Conservation (phyloP, 1,140 invertebrate genomes). For the Caenorhabditis inopinata region DNA sequence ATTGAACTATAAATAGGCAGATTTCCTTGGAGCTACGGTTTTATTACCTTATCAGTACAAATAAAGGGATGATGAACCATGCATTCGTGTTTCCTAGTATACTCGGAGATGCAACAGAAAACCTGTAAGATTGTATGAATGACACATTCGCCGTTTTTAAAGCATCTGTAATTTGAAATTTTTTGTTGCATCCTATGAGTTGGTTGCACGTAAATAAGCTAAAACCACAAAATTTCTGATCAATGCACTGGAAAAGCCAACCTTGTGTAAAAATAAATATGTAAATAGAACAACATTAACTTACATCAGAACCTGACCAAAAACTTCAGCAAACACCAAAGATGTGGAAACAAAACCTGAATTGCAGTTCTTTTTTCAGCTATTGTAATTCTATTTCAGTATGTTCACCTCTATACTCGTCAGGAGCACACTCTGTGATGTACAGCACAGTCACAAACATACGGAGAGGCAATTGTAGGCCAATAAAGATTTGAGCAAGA, state of each 20-base stretch:
- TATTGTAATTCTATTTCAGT: not conserved
- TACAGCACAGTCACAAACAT: not conserved
- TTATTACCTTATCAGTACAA: not conserved
- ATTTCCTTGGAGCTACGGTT: not conserved
- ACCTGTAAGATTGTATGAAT: not conserved
- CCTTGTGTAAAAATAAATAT: not conserved
- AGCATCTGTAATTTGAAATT: no score
- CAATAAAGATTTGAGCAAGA: not conserved
- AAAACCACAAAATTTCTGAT: not conserved
- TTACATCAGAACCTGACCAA: conserved; percentile 1
- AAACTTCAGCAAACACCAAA: not conserved
- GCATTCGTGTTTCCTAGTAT: not conserved
- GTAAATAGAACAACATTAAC: not conserved
- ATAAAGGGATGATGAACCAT: not conserved
- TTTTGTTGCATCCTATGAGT: not conserved
- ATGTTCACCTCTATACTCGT: conserved; percentile 1
- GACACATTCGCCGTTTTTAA: no score
- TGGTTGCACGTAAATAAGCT: not conserved
- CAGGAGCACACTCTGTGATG: conserved; percentile 14
- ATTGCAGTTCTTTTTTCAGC: not conserved
- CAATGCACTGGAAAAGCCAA: not conserved
- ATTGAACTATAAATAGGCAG: not conserved
- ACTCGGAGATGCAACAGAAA: not conserved
- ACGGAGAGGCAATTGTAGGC: not conserved
- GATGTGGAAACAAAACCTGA: not conserved